Evolutionary conservation across 2,797 vertebrate genomes (phyloP).

Genomic region (Thripadectes ignobilis): DNA sequence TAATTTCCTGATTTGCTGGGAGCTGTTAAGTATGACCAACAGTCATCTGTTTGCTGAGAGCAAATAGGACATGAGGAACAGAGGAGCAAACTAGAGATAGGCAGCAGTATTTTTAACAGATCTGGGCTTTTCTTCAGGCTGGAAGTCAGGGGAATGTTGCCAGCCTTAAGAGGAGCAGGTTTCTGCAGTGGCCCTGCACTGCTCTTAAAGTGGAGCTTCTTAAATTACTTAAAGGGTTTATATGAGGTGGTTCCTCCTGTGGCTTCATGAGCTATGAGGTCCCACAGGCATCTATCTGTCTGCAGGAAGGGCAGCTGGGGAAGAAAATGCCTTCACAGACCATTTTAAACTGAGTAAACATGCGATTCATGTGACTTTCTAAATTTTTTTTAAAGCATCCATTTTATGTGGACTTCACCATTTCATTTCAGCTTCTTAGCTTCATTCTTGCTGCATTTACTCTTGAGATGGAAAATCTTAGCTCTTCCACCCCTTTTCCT

Average conservation of each 20-base stretch:
- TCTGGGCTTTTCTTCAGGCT: not conserved
- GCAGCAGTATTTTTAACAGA: conserved; percentile 24
- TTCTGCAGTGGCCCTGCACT: not conserved
- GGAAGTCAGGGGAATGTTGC: not conserved
- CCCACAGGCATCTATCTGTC: not conserved
- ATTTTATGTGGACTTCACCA: not conserved
- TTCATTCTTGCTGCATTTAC: not conserved
- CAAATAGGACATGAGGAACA: conserved; percentile 13
- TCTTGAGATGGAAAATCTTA: not conserved
- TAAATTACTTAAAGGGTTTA: conserved; percentile 15
- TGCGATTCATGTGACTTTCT: not conserved
- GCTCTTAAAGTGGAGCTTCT: conserved; percentile 4
- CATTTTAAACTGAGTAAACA: not conserved
- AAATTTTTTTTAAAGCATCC: not conserved
- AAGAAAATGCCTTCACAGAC: not conserved
- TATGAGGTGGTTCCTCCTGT: not conserved
- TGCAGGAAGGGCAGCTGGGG: not conserved
- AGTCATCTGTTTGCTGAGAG: conserved; percentile 40
- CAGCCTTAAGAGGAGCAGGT: not conserved
- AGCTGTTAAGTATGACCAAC: conserved; percentile 55
- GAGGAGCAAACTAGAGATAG: not conserved
- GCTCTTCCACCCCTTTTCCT: not conserved
- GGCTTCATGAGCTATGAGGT: not conserved
- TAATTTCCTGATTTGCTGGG: conserved; percentile 4
- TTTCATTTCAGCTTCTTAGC: not conserved